Conservation (phyloP, 2,888 invertebrate genomes). For the Conus canariensis region DNA sequence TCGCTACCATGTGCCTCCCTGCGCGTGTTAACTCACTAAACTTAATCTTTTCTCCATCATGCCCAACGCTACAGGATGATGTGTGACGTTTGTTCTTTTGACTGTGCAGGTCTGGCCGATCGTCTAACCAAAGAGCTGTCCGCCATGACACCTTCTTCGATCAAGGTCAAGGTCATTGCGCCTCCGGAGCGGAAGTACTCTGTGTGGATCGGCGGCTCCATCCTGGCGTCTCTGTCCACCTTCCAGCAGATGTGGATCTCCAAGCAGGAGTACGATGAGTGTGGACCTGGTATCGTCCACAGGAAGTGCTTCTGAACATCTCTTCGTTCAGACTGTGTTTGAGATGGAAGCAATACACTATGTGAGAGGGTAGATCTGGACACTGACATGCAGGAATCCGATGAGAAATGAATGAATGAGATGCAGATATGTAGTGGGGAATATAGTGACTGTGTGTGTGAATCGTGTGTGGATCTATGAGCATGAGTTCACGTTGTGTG, state of each 20-base stretch:
- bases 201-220: conserved; percentile 98
- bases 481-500: too few relatives aligned
- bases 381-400: too few relatives aligned
- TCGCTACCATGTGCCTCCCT: too few relatives aligned
- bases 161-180: conserved; percentile 82
- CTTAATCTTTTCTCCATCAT: too few relatives aligned
- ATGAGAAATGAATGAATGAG: neutral
- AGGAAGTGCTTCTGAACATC: conserved; percentile 62
- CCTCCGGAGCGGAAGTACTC: conserved; percentile 78
- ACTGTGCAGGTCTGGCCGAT: conserved; percentile 85
- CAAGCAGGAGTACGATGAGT: conserved; percentile 71
- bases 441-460: neutral
- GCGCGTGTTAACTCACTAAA: too few relatives aligned
- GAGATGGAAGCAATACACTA: neutral
- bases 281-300: conserved; percentile 82
- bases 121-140: conserved; percentile 99
- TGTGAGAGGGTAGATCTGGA: neutral
- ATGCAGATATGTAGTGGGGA: neutral
- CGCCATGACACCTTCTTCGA: conserved; percentile 85
- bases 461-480: too few relatives aligned
- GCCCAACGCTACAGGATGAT: neutral
- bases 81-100: neutral
- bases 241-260: conserved; percentile 75
- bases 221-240: conserved; percentile 87
- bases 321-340: neutral